Evolutionary conservation across 2,113 vertebrate genomes (phyloP).

Genomic region (Coreoperca whiteheadi): DNA sequence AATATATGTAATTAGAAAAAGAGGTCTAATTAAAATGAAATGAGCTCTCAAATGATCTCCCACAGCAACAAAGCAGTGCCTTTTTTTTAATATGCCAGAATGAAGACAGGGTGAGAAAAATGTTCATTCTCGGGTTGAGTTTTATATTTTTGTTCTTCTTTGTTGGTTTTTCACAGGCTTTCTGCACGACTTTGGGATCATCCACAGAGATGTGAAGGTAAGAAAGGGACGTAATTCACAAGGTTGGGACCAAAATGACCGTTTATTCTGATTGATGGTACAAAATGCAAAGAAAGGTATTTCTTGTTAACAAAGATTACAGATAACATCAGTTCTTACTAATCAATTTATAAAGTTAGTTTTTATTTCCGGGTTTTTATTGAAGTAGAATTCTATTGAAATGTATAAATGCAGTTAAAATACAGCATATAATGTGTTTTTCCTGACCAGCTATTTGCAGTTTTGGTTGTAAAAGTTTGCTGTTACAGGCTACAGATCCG

Average conservation of each 20-base stretch:
- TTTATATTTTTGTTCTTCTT: background rate
- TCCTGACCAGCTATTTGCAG: background rate
- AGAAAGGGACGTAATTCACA: background rate
- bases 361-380: no score
- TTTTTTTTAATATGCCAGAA: background rate
- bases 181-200: slow-evolving; percentile 93
- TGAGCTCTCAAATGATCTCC: slow-evolving; percentile 24
- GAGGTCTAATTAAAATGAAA: slow-evolving; percentile 38
- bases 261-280: background rate
- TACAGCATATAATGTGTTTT: background rate
- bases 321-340: background rate
- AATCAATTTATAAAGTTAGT: background rate
- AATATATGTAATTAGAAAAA: slow-evolving; percentile 33
- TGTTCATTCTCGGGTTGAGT: background rate
- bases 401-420: background rate
- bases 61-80: background rate
- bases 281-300: background rate
- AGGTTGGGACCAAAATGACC: background rate
- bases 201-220: slow-evolving; percentile 96
- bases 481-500: background rate
- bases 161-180: slow-evolving; percentile 84
- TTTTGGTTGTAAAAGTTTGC: background rate
- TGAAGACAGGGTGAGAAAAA: background rate
- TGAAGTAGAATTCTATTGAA: background rate
- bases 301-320: background rate